Conservation (phyloP, 2,888 invertebrate genomes). For the Cremastobaeus sp. region DNA sequence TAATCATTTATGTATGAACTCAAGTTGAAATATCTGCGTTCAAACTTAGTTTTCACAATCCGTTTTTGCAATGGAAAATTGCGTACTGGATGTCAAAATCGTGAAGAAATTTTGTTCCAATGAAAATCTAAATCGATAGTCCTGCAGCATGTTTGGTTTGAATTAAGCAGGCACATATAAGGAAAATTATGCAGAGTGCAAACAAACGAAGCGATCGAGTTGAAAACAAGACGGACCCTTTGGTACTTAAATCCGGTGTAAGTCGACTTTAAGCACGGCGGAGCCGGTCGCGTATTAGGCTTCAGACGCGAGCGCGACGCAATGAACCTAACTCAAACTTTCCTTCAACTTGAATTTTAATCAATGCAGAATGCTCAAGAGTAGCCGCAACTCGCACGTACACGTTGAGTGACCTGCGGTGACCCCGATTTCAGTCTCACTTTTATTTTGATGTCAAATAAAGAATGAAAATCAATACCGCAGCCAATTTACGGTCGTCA, state of each 20-base stretch:
- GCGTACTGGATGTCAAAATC: too few species aligned
- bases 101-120: too few species aligned
- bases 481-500: conserved; percentile 8
- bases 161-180: too few species aligned
- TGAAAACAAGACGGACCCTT: conserved; percentile 25
- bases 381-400: too few species aligned
- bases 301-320: conserved; percentile 20
- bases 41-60: too few species aligned
- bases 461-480: conserved; percentile 34
- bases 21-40: too few species aligned
- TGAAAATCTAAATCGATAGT: too few species aligned
- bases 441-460: conserved; percentile 39
- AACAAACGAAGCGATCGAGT: conserved; percentile 8
- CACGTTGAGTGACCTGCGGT: conserved; percentile 17
- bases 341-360: conserved; percentile 8
- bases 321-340: background rate
- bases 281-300: conserved; percentile 17
- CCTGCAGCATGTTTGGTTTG: conserved; percentile 13
- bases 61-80: too few species aligned
- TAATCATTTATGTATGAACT: too few species aligned
- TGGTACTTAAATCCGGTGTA: conserved; percentile 23
- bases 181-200: conserved; percentile 13
- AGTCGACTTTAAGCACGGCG: conserved; percentile 32
- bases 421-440: conserved; percentile 34
- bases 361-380: too few species aligned